phyloP scores from a whole-genome alignment of 37 sponge, comb jelly and placozoan species.

The Eunapius fragilis region DNA sequence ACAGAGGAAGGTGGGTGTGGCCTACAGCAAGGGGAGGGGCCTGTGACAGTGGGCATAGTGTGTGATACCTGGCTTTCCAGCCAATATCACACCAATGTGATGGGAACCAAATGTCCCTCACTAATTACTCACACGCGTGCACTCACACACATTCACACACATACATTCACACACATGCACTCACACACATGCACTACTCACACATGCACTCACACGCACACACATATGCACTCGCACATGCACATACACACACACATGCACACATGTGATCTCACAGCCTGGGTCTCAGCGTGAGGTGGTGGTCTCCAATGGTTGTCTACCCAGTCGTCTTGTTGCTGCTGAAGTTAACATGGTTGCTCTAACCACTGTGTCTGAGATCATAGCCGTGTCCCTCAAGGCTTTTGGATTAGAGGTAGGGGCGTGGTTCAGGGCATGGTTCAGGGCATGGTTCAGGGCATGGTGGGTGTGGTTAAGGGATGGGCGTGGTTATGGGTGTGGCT shows the following conservation, averaged over 20 bases:
- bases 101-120: no score
- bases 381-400: background rate
- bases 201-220: no score
- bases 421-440: background rate
- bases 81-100: no score
- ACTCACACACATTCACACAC: no score
- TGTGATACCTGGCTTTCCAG: background rate
- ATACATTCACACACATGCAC: no score
- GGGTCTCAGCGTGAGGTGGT: background rate
- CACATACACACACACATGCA: no score
- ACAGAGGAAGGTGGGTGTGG: background rate
- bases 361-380: background rate
- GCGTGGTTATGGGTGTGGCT: no score
- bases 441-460: background rate
- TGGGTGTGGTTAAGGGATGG: background rate
- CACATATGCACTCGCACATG: no score
- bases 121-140: no score
- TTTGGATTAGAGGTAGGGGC: conserved; percentile 9
- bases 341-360: background rate
- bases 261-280: background rate
- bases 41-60: background rate
- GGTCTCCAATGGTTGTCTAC: background rate
- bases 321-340: background rate
- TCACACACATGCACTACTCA: no score
- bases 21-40: background rate